These are phyloP conservation scores for Delphinus delphis DNA, from an alignment of 2,113 vertebrate species.

Conservation along the genomic window DNA sequence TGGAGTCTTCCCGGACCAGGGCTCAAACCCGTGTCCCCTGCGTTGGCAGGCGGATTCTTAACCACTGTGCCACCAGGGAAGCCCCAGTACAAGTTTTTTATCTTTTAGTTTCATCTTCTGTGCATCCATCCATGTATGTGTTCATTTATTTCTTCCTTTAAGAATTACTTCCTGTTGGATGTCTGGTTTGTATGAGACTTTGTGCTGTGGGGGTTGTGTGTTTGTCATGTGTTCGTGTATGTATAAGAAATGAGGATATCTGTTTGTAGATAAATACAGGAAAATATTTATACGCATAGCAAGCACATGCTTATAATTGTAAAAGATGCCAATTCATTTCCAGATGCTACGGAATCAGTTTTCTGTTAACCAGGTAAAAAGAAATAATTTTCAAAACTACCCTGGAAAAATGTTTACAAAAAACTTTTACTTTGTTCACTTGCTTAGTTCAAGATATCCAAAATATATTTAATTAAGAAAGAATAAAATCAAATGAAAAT, in stretches of 20 bases:
- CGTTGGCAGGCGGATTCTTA: no score
- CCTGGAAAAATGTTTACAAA: neutral
- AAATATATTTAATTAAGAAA: conserved; percentile 38
- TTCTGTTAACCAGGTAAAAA: neutral
- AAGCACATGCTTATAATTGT: neutral
- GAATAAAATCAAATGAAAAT: conserved; percentile 14
- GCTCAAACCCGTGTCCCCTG: no score
- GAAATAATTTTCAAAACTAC: neutral
- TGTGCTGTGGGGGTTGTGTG: neutral
- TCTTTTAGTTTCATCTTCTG: conserved; percentile 40
- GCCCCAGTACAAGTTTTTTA: neutral
- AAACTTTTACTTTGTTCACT: neutral
- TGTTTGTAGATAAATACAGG: neutral
- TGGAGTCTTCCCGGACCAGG: no score
- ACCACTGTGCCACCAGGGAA: no score
- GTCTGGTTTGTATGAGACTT: neutral
- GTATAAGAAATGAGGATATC: neutral
- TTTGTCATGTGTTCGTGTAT: neutral
- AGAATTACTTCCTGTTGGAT: neutral
- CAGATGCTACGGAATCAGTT: neutral
- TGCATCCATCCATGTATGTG: neutral
- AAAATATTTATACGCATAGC: neutral
- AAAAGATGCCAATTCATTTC: conserved; percentile 17
- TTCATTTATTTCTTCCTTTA: neutral
- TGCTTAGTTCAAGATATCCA: neutral